phyloP scores from a whole-genome alignment of 2,797 vertebrate species.

The Lates japonicus region DNA sequence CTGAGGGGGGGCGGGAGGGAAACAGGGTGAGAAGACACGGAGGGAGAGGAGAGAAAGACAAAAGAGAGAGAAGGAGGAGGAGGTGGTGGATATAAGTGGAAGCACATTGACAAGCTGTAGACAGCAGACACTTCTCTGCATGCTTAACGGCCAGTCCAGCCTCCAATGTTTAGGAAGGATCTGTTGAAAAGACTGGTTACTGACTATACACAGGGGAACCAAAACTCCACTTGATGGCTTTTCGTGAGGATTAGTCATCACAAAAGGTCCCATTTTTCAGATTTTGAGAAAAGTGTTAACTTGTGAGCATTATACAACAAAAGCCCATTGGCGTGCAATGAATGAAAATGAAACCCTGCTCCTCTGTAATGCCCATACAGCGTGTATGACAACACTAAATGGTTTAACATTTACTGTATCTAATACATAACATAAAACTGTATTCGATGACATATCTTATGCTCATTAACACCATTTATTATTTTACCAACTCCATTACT shows the following conservation, averaged over 20 bases:
- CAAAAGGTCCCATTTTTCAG: conserved; percentile 35
- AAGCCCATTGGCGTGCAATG: conserved; percentile 10
- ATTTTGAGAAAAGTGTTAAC: conserved; percentile 50
- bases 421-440: background rate
- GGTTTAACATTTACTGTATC: background rate
- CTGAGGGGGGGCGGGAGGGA: conserved; percentile 16
- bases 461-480: conserved; percentile 11
- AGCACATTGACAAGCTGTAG: conserved; percentile 77
- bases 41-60: conserved; percentile 46
- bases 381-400: conserved; percentile 20
- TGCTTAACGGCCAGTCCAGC: conserved; percentile 39
- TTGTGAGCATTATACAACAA: conserved; percentile 45
- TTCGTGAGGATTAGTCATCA: conserved; percentile 31
- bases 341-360: conserved; percentile 12
- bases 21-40: conserved; percentile 55
- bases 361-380: background rate
- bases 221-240: conserved; percentile 34
- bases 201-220: conserved; percentile 30
- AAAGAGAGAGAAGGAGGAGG: conserved; percentile 37
- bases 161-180: conserved; percentile 43
- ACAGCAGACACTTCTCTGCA: conserved; percentile 65
- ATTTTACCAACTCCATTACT: conserved; percentile 21
- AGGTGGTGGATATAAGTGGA: conserved; percentile 71
- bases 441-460: background rate
- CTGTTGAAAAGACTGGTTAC: conserved; percentile 58